Evolutionary conservation across 2,113 vertebrate genomes (phyloP), one percentile per base, ranked within the genome.

Genomic region (Rallus limicola): DNA sequence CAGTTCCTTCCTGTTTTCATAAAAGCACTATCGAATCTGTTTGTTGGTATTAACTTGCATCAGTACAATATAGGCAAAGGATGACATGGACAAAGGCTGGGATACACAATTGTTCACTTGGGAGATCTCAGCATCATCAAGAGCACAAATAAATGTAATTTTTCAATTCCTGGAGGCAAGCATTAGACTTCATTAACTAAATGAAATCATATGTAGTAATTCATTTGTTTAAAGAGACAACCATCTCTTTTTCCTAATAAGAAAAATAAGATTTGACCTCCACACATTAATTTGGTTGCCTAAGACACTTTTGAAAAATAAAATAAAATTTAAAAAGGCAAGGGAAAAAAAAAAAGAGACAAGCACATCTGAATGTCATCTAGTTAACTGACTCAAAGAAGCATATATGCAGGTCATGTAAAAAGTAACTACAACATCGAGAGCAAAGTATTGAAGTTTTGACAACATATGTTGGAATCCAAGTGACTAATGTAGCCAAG

Each of bases 141-240:
- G 40, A 91, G 81, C 20, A 63, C 20, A 95, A 86, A 93, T 63
- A 88, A 95, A 92, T 64, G 42, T 17, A 71, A 94, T 94, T 91
- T 97, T 90, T 95, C 60, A 93, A 62, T 75, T 94, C 87, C 82
- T 79, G 42, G 18, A 94, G 85, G 84, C 83, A 88, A 86, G 40
- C 84, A 96, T 93, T 95, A 95, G 92, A 82, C 46, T 87, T 93
- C 24, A 94, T 90, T 90, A 90, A 84, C 55, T 71, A 93, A 94
- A 95, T 79, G 1, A 82, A 88, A 76, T 88, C 20, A 76, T 69
- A 72, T 10, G 10, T 18, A 85, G 38, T 28, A 79, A 95, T 48
- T 56, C 1, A 59, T 69, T 71, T 80, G 6, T 85, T 72, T 91
- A 77, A 93, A 93, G 40, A 87, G 29, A 63, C 28, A 82, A 68